phyloP scores from a whole-genome alignment of 2,888 invertebrate species.

The Tenthredo scrophulariae region DNA sequence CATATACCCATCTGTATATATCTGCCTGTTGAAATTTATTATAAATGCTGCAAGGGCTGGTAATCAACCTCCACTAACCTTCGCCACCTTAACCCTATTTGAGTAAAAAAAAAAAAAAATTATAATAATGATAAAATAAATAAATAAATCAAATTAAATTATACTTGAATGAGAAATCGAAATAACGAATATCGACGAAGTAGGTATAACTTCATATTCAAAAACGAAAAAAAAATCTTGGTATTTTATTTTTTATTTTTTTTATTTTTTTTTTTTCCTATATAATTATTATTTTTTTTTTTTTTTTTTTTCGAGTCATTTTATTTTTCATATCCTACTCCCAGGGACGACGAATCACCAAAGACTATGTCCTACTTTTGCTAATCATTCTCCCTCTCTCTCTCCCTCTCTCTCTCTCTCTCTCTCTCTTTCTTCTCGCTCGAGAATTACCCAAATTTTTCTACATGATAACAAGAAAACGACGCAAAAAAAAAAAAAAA shows the following conservation, averaged over 20 bases:
- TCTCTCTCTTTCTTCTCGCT: background rate
- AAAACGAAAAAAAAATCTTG: background rate
- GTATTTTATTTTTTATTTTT: background rate
- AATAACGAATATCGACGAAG: background rate
- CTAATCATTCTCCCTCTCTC: background rate
- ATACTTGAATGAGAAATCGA: background rate
- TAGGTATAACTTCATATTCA: background rate
- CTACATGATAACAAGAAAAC: background rate
- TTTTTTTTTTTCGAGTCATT: background rate
- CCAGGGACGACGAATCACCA: background rate
- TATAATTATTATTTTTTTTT: background rate
- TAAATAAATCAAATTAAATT: background rate
- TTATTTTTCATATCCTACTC: background rate
- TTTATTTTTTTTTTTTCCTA: background rate
- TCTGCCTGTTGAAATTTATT: background rate
- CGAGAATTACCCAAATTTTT: background rate
- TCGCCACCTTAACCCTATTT: background rate
- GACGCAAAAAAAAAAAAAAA: background rate
- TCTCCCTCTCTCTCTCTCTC: background rate
- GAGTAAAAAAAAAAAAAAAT: background rate
- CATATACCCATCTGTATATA: background rate
- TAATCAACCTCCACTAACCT: constrained; percentile 9
- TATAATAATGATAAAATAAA: background rate
- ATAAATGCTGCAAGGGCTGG: background rate
- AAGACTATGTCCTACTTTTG: background rate